Conservation (phyloP, 1,140 invertebrate genomes). For the Alviniconcha marisindica region DNA sequence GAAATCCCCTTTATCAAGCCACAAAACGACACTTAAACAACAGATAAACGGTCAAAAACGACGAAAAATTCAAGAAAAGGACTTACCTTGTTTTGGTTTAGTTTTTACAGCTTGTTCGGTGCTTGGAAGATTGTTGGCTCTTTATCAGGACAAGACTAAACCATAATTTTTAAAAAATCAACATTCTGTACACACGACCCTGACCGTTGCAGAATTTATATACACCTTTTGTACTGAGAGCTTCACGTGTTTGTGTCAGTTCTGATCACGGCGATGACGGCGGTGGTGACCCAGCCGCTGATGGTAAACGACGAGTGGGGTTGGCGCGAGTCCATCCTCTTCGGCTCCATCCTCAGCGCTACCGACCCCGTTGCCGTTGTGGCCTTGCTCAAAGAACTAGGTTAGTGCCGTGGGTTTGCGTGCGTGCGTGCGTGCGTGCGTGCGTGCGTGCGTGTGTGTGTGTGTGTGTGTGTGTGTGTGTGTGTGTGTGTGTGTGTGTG, state of each 20-base stretch:
- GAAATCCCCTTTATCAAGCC: no score
- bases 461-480: constrained; percentile 18
- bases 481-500: neutral
- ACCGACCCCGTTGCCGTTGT: constrained; percentile 78
- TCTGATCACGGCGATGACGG: constrained; percentile 72
- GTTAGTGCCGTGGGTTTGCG: constrained; percentile 48
- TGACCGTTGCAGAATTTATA: neutral
- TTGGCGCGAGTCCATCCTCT: constrained; percentile 71
- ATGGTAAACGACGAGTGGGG: constrained; percentile 65
- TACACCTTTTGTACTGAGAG: neutral
- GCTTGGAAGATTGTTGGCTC: no score
- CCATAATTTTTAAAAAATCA: no score
- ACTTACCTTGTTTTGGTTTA: no score
- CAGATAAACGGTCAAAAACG: no score
- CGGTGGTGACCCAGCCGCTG: constrained; percentile 68
- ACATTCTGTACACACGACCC: no score
- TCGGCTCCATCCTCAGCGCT: constrained; percentile 76
- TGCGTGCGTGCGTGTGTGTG: neutral
- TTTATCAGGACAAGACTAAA: no score
- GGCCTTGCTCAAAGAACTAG: constrained; percentile 75
- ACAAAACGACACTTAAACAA: no score
- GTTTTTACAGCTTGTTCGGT: no score
- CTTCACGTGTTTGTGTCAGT: constrained; percentile 57
- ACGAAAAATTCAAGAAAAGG: no score
- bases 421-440: neutral